phyloP scores from a whole-genome alignment of 2,797 vertebrate species.

The Hypotaenidia okinawae region DNA sequence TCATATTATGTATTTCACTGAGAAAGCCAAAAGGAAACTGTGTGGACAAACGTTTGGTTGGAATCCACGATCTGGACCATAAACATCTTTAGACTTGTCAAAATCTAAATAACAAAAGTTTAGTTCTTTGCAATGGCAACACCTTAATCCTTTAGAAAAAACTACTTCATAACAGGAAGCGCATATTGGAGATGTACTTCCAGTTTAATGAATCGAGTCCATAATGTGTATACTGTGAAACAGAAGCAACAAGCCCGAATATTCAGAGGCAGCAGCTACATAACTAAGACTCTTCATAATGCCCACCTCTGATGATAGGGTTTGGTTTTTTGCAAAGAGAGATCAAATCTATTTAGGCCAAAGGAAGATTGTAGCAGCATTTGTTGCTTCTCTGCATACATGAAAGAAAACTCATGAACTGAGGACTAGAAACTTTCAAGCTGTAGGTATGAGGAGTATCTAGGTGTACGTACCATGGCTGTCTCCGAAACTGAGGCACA shows the following conservation, averaged over 20 bases:
- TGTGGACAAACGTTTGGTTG: background rate
- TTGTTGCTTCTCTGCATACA: background rate
- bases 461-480: background rate
- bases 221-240: background rate
- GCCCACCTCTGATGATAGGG: background rate
- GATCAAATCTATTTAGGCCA: background rate
- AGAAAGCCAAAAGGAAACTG: background rate
- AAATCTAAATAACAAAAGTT: conserved; percentile 6
- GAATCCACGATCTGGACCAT: background rate
- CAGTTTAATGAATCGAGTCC: conserved; percentile 48
- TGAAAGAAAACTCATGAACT: background rate
- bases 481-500: background rate
- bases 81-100: conserved; percentile 6
- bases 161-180: conserved; percentile 8
- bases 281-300: conserved; percentile 10
- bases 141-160: conserved; percentile 59
- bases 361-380: background rate
- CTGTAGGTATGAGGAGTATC: background rate
- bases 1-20: background rate
- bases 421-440: background rate
- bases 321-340: background rate
- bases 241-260: conserved; percentile 33
- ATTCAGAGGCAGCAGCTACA: conserved; percentile 5
- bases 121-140: conserved; percentile 26
- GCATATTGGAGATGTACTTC: conserved; percentile 33